Evolutionary conservation across 2,797 vertebrate genomes (phyloP).

Genomic region (Numenius phaeopus): DNA sequence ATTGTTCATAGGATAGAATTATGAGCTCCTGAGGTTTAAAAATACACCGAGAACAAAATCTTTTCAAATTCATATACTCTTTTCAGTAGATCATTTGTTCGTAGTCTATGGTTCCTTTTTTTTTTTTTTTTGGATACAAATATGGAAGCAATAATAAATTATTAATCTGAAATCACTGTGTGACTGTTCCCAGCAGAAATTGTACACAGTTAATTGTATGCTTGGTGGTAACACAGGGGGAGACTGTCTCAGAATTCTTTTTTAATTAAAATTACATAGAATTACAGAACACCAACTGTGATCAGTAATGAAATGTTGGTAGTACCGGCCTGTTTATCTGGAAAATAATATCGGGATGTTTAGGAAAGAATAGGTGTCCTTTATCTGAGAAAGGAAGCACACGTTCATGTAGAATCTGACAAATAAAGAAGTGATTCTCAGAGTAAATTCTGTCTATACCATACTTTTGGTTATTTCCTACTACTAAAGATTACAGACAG

Average conservation of each 20-base stretch:
- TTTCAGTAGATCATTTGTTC: constrained; percentile 1
- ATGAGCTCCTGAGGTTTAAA: background rate
- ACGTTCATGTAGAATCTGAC: background rate
- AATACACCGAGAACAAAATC: background rate
- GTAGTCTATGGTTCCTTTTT: background rate
- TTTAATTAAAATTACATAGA: constrained; percentile 89
- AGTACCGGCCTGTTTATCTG: constrained; percentile 73
- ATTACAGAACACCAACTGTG: constrained; percentile 83
- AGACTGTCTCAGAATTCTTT: constrained; percentile 82
- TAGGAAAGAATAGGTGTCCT: constrained; percentile 17
- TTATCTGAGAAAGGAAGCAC: background rate
- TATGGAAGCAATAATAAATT: constrained; percentile 81
- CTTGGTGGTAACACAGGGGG: constrained; percentile 83
- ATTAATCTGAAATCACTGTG: constrained; percentile 82
- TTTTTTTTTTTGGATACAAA: constrained; percentile 14
- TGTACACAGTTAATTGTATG: constrained; percentile 84
- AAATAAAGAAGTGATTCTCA: background rate
- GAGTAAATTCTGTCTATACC: constrained; percentile 12
- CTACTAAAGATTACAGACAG: background rate
- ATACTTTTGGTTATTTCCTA: background rate
- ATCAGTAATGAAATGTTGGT: constrained; percentile 80
- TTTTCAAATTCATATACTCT: background rate
- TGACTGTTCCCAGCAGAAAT: constrained; percentile 82
- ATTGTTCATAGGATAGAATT: background rate
- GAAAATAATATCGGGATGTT: constrained; percentile 65